Conservation (phyloP, 2,888 invertebrate genomes). For the Laothoe populi region DNA sequence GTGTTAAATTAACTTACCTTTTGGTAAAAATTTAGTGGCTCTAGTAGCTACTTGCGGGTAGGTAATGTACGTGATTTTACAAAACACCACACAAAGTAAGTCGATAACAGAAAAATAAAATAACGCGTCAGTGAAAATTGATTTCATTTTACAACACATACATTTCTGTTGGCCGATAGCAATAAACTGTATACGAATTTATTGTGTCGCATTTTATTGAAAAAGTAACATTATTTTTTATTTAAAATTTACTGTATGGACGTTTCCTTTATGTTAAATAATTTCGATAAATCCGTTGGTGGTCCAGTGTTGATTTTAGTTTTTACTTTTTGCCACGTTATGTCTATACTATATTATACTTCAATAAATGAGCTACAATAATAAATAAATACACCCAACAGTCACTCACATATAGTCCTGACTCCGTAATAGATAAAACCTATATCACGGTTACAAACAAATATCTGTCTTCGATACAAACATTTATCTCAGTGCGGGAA, state of each 20-base stretch:
- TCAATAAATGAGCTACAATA: no score
- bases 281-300: not conserved
- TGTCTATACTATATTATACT: no score
- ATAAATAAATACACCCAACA: no score
- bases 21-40: constrained; percentile 26
- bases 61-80: constrained; percentile 23
- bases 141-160: constrained; percentile 42
- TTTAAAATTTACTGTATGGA: not conserved
- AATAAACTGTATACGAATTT: constrained; percentile 48
- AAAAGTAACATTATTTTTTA: not conserved
- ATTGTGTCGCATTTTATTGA: constrained; percentile 24
- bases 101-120: constrained; percentile 32
- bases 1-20: constrained; percentile 14
- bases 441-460: no score
- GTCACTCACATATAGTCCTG: no score
- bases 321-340: no score
- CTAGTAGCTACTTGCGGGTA: not conserved
- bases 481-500: no score
- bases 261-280: not conserved
- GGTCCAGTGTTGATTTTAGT: not conserved
- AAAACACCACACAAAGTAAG: constrained; percentile 24
- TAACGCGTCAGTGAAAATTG: constrained; percentile 29
- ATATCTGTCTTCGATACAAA: no score
- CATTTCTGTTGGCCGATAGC: constrained; percentile 35
- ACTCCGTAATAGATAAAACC: no score